Evolutionary conservation across 2,113 vertebrate species (phyloP).

Genomic region (Recurvirostra avosetta): DNA sequence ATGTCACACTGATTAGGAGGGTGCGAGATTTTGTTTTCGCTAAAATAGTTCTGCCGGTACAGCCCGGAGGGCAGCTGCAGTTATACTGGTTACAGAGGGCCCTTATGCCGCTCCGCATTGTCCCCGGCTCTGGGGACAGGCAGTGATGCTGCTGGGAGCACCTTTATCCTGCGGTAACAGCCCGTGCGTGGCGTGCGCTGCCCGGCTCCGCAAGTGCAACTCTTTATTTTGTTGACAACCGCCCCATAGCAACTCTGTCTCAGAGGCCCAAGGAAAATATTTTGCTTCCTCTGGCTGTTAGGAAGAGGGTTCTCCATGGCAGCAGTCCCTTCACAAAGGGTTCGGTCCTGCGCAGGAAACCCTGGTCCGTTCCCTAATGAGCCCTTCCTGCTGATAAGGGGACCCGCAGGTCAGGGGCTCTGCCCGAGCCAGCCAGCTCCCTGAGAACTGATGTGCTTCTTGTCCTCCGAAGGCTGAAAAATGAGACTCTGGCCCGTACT

Average conservation of each 20-base stretch:
- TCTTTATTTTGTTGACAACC: background rate
- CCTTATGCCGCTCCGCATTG: background rate
- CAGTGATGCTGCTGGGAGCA: background rate
- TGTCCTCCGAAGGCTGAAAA: background rate
- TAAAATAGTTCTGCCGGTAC: background rate
- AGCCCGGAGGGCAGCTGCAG: background rate
- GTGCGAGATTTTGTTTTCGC: background rate
- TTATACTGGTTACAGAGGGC: background rate
- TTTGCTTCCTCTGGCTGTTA: constrained; percentile 63
- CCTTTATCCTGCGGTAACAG: background rate
- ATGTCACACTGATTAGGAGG: constrained; percentile 3
- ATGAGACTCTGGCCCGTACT: background rate
- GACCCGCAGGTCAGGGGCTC: constrained; percentile 8
- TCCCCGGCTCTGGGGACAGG: background rate
- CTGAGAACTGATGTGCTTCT: background rate
- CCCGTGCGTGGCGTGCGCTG: background rate
- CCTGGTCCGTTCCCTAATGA: constrained; percentile 45
- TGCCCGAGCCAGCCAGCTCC: constrained; percentile 35
- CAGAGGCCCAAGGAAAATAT: constrained; percentile 56
- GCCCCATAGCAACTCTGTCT: background rate
- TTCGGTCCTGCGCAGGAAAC: constrained; percentile 66
- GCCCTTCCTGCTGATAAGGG: constrained; percentile 65
- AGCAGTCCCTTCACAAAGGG: constrained; percentile 28
- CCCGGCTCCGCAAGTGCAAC: background rate
- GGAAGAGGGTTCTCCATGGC: constrained; percentile 65